Evolutionary conservation across 2,797 vertebrate species (phyloP).

Genomic region (Psittacula derbiana): DNA sequence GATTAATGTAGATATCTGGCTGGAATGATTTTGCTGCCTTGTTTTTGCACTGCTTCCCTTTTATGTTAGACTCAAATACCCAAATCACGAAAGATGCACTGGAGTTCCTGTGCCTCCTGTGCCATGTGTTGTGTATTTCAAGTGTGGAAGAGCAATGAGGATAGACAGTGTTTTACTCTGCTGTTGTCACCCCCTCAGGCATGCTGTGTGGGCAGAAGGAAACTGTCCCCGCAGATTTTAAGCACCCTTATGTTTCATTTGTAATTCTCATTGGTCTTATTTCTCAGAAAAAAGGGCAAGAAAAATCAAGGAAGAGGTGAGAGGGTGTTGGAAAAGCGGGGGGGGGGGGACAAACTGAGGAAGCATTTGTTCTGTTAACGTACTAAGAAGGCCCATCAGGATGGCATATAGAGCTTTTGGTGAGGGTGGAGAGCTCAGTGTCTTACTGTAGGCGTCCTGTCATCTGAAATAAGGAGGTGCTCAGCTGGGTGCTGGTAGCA

Average conservation of each 20-base stretch:
- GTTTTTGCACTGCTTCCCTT: neutral
- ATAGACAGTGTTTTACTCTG: neutral
- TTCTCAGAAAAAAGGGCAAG: neutral
- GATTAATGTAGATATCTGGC: neutral
- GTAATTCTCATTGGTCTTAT: neutral
- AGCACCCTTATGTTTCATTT: neutral
- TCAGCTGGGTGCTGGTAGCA: neutral
- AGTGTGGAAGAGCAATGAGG: neutral
- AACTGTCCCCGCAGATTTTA: neutral
- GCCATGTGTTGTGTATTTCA: neutral
- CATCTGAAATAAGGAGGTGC: neutral
- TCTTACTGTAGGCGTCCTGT: fast-evolving
- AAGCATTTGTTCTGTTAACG: neutral
- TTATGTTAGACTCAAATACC: neutral
- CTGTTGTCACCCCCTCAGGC: neutral
- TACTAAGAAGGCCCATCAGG: neutral
- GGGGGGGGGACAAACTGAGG: neutral
- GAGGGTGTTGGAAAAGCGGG: neutral
- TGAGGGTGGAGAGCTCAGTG: neutral
- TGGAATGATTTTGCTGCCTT: neutral
- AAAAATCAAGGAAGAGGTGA: neutral
- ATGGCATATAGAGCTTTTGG: neutral
- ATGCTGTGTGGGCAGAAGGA: neutral
- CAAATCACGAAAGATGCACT: neutral
- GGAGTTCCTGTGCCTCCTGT: neutral